A percentile compares a stretch with the other conserved stretches of the same genome.
Evolutionary conservation across 2,797 vertebrate genomes (phyloP).

Genomic region (Odontamblyopus lacepedii): DNA sequence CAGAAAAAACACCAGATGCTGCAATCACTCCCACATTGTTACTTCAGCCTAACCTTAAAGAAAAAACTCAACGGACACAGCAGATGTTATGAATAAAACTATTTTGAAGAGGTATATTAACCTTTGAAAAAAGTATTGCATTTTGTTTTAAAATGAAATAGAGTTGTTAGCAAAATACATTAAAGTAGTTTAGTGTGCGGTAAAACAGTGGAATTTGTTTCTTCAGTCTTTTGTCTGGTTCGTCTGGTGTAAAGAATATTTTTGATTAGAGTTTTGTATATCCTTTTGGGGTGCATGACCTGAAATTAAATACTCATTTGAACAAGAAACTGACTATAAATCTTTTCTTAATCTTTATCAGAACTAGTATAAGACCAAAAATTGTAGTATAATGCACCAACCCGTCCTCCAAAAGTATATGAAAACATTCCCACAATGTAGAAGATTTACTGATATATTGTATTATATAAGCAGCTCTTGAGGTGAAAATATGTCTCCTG

Average conservation of each 20-base stretch:
- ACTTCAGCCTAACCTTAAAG: conserved; percentile 42
- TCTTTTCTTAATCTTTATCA: no score
- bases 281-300: no score
- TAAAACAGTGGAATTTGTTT: neutral
- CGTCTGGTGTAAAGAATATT: neutral
- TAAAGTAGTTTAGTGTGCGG: neutral
- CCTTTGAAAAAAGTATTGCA: neutral
- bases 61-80: conserved; percentile 36
- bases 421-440: no score
- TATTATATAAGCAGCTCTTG: no score
- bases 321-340: no score
- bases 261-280: neutral
- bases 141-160: neutral
- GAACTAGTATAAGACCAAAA: no score
- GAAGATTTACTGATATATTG: no score
- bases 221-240: neutral
- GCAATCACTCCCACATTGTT: conserved; percentile 59
- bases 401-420: no score
- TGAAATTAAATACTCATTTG: no score
- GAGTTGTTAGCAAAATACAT: neutral
- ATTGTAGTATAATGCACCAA: no score
- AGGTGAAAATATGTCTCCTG: no score
- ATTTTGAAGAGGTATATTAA: neutral
- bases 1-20: conserved; percentile 63
- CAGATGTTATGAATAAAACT: conserved; percentile 28